A percentile compares a stretch with the other conserved stretches of the same genome.
Evolutionary conservation across 2,797 vertebrate species (phyloP).

Genomic region (Poeciliopsis presidionis): DNA sequence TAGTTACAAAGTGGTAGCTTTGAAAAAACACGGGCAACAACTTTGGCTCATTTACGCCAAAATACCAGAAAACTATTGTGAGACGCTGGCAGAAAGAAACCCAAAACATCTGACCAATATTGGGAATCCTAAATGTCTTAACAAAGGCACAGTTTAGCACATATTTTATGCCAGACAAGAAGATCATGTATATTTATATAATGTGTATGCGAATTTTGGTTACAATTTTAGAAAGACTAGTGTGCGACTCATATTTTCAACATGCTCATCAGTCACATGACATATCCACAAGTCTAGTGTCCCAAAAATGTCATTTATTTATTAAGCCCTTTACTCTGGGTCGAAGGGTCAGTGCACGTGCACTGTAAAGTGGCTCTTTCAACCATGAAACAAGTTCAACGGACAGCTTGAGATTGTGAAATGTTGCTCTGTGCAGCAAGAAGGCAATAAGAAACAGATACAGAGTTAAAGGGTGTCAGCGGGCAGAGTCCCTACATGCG

Average conservation of each 20-base stretch:
- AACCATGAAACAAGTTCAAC: constrained; percentile 25
- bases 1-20: neutral
- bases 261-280: neutral
- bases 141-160: neutral
- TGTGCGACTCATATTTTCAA: neutral
- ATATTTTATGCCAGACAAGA: neutral
- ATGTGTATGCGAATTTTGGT: neutral
- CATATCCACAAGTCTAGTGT: neutral
- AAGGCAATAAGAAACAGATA: constrained; percentile 4
- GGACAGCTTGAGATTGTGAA: constrained; percentile 36
- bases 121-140: neutral
- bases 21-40: neutral
- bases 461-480: neutral
- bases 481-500: constrained; percentile 31
- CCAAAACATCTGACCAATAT: neutral
- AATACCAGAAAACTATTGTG: neutral
- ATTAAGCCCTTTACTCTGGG: neutral
- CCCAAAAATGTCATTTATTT: neutral
- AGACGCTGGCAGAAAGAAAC: neutral
- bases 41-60: no score
- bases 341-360: constrained; percentile 1
- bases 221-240: neutral
- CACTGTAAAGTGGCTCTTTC: constrained; percentile 3
- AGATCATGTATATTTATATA: neutral
- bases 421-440: neutral